Evolutionary conservation across 2,797 vertebrate species (phyloP), one percentile per base, ranked within the genome.

Genomic region (Sylvilagus floridanus): DNA sequence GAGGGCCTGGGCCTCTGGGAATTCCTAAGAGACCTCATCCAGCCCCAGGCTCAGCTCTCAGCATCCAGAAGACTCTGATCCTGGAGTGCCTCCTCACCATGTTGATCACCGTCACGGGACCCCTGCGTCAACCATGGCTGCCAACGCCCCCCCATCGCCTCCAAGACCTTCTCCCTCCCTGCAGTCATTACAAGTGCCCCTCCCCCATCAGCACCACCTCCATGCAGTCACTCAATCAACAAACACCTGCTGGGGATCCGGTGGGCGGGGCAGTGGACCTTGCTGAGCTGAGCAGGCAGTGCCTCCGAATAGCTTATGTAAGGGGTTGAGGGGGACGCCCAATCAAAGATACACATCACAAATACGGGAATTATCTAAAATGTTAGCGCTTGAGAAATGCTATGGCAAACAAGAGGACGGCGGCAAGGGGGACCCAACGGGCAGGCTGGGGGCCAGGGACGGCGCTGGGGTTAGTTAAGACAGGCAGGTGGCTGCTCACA

Each of bases 31-130:
- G 60, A 54, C 28, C n/a, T 22, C 47, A 63, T 30, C 32, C 54
- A 71, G 60, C 28, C 42, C 75, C 77, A 73, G 88, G 32, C 47
- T 88, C 75, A 68, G 57, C 50, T 71, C 66, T 47, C 37, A 87
- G 16, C 37, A 89, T 54, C 8, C 60, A 13, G 90, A 71, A 12
- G 54, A 42, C 4, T 2, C 54, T 50, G n/a, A 66, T 63, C 37
- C 17, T 12, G 24, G 60, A 26, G 1, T 21, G 28, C 24, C 32
- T 32, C 13, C 5, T 76, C 68, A 75, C 12, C 72, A 14, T 89
- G 54, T 91, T 50, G 2, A 47, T 14, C 10, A 1, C 65, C 21
- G 37, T 47, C n/a, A 3, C 71, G 17, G 42, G 78, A 76, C 4
- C n/a, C 5, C 21, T 24, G 14, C 9, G 0, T 72, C 75, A 81